Conservation (phyloP, 2,113 vertebrate species). For the Macheiramphus alcinus region DNA sequence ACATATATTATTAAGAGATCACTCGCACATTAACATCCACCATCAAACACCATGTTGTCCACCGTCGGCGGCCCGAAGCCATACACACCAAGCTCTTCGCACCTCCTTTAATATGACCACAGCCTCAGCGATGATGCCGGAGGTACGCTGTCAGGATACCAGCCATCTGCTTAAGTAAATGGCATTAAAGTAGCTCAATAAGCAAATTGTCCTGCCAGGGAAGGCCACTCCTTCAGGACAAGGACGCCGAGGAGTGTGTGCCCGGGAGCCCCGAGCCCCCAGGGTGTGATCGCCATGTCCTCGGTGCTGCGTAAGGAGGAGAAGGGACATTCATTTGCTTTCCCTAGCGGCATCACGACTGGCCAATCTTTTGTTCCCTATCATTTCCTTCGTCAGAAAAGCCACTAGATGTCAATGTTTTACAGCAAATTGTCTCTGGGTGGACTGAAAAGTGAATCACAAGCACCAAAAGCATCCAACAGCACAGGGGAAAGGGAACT, state of each 20-base stretch:
- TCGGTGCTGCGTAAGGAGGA: rapidly evolving
- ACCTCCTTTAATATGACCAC: background rate
- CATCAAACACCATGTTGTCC: background rate
- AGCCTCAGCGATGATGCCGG: background rate
- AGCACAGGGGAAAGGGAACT: background rate
- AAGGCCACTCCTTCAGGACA: background rate
- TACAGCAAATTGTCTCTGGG: slow-evolving; percentile 18
- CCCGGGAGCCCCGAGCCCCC: background rate
- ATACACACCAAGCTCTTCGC: background rate
- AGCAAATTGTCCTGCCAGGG: background rate
- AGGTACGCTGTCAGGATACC: background rate
- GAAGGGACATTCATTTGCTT: background rate
- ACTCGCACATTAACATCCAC: background rate
- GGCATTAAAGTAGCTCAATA: background rate
- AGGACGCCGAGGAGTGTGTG: background rate
- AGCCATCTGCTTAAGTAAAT: background rate
- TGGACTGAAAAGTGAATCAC: background rate
- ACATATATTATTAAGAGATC: background rate
- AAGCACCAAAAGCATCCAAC: background rate
- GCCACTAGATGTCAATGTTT: slow-evolving; percentile 72
- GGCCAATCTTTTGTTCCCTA: background rate
- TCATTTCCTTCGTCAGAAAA: background rate
- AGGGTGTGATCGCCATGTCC: rapidly evolving
- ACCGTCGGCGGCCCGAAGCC: background rate
- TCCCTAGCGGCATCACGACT: background rate